These are phyloP conservation scores for Zaprionus capensis DNA, from an alignment of 1,140 invertebrate genomes.

Conservation along the genomic window DNA sequence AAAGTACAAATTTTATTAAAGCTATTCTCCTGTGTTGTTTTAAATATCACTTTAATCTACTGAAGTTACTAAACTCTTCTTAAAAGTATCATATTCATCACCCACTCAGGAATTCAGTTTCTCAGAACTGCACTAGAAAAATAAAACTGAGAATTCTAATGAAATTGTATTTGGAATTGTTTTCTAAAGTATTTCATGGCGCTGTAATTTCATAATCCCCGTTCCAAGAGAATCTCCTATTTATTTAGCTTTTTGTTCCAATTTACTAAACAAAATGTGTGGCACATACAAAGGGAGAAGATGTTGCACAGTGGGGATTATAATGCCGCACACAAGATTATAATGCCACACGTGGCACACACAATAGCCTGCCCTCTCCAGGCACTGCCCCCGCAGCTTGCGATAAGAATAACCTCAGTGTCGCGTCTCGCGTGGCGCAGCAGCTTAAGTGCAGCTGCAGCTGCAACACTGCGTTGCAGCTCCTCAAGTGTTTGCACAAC, in stretches of 20 bases:
- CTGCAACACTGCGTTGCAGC: conserved; percentile 9
- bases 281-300: neutral
- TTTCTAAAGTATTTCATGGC: too few relatives aligned
- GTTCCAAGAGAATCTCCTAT: neutral
- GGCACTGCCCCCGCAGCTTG: conserved; percentile 11
- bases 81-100: too few relatives aligned
- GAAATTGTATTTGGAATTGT: too few relatives aligned
- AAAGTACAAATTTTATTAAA: too few relatives aligned
- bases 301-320: conserved; percentile 43
- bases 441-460: conserved; percentile 63
- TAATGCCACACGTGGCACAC: conserved; percentile 54
- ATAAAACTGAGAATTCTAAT: too few relatives aligned
- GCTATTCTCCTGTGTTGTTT: too few relatives aligned
- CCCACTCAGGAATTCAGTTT: too few relatives aligned
- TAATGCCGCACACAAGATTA: conserved; percentile 16
- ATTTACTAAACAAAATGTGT: conserved; percentile 5
- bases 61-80: too few relatives aligned
- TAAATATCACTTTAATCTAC: too few relatives aligned
- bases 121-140: too few relatives aligned
- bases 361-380: neutral
- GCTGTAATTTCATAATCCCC: too few relatives aligned
- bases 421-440: conserved; percentile 31
- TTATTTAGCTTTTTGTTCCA: neutral
- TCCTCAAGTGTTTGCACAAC: conserved; percentile 20
- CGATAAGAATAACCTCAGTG: conserved; percentile 40